These are phyloP conservation scores for Frieseomelitta varia DNA, from an alignment of 1,140 invertebrate genomes.

Conservation along the genomic window DNA sequence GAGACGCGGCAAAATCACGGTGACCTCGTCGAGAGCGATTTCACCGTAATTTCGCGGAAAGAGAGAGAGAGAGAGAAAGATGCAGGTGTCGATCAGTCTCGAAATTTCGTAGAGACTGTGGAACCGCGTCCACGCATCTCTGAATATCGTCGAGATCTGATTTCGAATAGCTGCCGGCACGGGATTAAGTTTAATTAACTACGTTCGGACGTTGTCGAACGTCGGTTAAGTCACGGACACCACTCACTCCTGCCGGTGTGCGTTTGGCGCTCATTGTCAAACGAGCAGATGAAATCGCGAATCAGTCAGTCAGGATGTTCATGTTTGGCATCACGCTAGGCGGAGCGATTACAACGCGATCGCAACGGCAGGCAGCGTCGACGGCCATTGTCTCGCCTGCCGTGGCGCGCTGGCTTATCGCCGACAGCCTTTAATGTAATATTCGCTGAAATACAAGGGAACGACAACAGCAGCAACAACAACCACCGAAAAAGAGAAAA, in stretches of 20 bases:
- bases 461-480: too few species aligned
- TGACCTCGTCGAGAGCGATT: not conserved
- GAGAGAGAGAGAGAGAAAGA: too few species aligned
- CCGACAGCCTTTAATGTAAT: not conserved
- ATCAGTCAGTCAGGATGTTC: not conserved
- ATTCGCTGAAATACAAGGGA: not conserved
- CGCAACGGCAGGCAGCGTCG: not conserved
- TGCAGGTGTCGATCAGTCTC: too few species aligned
- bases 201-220: not conserved
- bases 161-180: not conserved
- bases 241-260: too few species aligned
- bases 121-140: not conserved
- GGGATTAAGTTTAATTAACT: slow-evolving; percentile 19
- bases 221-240: not conserved
- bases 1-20: not conserved
- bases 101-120: not conserved
- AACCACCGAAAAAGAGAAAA: too few species aligned
- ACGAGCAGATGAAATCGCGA: not conserved
- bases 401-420: not conserved
- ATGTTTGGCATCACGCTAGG: not conserved
- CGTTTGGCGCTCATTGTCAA: not conserved
- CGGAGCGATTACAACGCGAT: not conserved
- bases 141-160: not conserved
- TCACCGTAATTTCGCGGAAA: not conserved
- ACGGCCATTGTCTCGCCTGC: not conserved